These are phyloP conservation scores for Megaleporinus macrocephalus DNA, from an alignment of 2,113 vertebrate genomes.

Conservation along the genomic window DNA sequence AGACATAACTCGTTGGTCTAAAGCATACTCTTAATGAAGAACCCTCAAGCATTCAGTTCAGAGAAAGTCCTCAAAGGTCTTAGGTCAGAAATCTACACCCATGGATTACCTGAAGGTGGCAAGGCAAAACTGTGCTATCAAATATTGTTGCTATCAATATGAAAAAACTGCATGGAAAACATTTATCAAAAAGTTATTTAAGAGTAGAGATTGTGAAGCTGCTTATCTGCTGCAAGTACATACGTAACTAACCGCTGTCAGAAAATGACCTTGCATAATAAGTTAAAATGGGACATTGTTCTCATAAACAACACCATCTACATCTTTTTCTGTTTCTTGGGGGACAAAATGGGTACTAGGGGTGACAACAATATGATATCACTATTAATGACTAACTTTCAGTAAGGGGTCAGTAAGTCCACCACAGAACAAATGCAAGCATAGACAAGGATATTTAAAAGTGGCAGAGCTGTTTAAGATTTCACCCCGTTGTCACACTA, in stretches of 20 bases:
- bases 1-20: background rate
- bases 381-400: too few species aligned
- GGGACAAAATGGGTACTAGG: background rate
- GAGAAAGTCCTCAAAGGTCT: background rate
- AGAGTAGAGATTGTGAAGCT: background rate
- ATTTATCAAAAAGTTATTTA: background rate
- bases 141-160: too few species aligned
- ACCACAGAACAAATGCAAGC: too few species aligned
- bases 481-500: too few species aligned
- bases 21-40: background rate
- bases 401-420: too few species aligned
- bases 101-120: too few species aligned
- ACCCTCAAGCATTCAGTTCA: background rate
- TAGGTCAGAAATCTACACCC: too few species aligned
- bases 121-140: too few species aligned
- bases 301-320: too few species aligned
- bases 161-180: background rate
- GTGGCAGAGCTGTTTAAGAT: too few species aligned
- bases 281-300: background rate
- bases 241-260: background rate
- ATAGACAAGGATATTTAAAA: too few species aligned
- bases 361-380: too few species aligned
- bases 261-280: background rate
- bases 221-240: conserved; percentile 6
- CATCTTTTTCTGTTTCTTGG: background rate